A percentile compares a stretch with the other conserved stretches of the same genome.
Evolutionary conservation across 2,888 invertebrate genomes (phyloP).

Genomic region (Rhopalosiphum nymphaeae): DNA sequence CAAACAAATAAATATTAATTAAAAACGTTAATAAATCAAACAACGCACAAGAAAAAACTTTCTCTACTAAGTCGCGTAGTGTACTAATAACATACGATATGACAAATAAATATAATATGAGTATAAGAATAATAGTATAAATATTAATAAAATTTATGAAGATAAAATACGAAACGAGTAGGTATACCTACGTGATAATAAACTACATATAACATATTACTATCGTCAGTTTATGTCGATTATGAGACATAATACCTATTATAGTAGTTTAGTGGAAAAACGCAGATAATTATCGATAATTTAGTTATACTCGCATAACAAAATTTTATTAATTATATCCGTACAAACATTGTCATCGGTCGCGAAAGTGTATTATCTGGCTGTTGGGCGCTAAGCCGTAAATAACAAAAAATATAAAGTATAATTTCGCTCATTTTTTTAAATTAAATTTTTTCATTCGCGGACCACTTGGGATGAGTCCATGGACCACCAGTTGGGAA

Average conservation of each 20-base stretch:
- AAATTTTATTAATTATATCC: not conserved
- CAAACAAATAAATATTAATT: slow-evolving; percentile 18
- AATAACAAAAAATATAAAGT: not conserved
- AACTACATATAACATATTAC: too few relatives aligned
- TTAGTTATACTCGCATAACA: not conserved
- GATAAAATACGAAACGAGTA: not conserved
- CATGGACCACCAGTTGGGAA: slow-evolving; percentile 9
- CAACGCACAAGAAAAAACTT: slow-evolving; percentile 4
- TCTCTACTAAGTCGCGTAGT: slow-evolving; percentile 21
- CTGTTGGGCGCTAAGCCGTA: not conserved
- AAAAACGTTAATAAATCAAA: too few relatives aligned
- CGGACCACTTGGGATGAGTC: not conserved
- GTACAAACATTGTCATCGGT: not conserved
- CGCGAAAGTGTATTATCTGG: not conserved
- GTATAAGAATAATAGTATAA: slow-evolving; percentile 5
- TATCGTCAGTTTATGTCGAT: too few relatives aligned
- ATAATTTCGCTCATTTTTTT: not conserved
- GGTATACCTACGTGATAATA: not conserved
- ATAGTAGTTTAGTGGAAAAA: too few relatives aligned
- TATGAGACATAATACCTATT: slow-evolving; percentile 18
- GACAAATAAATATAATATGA: slow-evolving; percentile 27
- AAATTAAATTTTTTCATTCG: not conserved
- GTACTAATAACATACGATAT: slow-evolving; percentile 36
- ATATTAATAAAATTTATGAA: slow-evolving; percentile 11
- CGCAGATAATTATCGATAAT: not conserved